phyloP scores from a whole-genome alignment of 2,113 vertebrate species.

The Ondatra zibethicus region DNA sequence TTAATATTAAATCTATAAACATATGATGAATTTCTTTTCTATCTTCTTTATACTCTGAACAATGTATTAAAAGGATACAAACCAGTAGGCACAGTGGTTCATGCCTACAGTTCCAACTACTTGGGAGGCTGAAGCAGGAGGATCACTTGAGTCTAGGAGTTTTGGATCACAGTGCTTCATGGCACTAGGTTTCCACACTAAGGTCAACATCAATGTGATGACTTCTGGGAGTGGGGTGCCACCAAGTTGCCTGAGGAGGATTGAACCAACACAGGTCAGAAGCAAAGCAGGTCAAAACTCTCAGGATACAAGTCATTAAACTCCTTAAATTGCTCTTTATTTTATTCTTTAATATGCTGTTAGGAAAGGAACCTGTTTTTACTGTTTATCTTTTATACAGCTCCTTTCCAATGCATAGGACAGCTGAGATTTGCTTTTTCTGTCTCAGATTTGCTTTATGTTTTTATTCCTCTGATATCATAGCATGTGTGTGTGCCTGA shows the following conservation, averaged over 20 bases:
- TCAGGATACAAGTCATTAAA: not conserved
- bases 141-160: not conserved
- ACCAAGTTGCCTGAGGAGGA: not conserved
- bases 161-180: not conserved
- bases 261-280: not conserved
- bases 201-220: not conserved
- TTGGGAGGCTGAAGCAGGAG: not conserved
- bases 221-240: no score
- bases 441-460: not conserved
- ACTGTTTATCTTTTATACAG: not conserved
- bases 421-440: not conserved
- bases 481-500: not conserved
- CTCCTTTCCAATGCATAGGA: not conserved
- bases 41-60: not conserved
- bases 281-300: not conserved
- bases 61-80: not conserved
- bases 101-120: not conserved
- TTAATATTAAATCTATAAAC: constrained; percentile 11
- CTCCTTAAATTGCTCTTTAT: not conserved
- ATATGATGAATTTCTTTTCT: not conserved
- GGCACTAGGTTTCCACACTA: not conserved
- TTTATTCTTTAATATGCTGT: not conserved
- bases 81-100: not conserved
- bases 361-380: not conserved
- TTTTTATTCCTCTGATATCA: not conserved